These are phyloP conservation scores for Columba livia DNA, from an alignment of 2,113 vertebrate species.

Conservation along the genomic window DNA sequence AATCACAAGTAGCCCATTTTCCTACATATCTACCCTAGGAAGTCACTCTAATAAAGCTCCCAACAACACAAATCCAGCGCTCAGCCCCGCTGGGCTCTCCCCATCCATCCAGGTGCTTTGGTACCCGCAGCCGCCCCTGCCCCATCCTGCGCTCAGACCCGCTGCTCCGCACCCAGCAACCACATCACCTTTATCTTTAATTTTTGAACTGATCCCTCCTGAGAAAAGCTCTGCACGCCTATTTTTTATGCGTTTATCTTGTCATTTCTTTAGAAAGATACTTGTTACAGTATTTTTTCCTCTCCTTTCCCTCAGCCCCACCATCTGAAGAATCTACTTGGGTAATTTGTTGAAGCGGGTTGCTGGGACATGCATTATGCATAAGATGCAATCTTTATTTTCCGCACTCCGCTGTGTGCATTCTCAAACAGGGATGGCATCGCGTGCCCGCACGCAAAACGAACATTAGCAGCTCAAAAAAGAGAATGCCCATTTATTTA, in stretches of 20 bases:
- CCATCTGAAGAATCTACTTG: not conserved
- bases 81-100: accelerated
- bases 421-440: not conserved
- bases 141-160: not conserved
- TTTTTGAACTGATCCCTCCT: not conserved
- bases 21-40: not conserved
- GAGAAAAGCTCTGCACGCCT: not conserved
- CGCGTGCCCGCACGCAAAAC: not conserved
- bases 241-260: slow-evolving; percentile 17
- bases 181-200: not conserved
- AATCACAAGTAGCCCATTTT: not conserved
- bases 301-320: not conserved
- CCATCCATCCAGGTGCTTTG: accelerated
- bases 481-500: not conserved
- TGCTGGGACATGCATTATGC: slow-evolving; percentile 59
- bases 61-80: not conserved
- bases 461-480: slow-evolving; percentile 12
- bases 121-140: not conserved
- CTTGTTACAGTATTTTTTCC: not conserved
- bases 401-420: slow-evolving; percentile 31
- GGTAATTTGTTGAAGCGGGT: slow-evolving; percentile 24
- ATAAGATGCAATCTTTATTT: slow-evolving; percentile 58
- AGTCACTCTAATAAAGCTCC: not conserved
- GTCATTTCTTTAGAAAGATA: slow-evolving; percentile 6
- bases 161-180: not conserved